Percentiles rank a stretch among this genome's conserved stretches.
These are phyloP conservation scores for Lepus timidus DNA, from an alignment of 2,113 vertebrate genomes.

Conservation along the genomic window DNA sequence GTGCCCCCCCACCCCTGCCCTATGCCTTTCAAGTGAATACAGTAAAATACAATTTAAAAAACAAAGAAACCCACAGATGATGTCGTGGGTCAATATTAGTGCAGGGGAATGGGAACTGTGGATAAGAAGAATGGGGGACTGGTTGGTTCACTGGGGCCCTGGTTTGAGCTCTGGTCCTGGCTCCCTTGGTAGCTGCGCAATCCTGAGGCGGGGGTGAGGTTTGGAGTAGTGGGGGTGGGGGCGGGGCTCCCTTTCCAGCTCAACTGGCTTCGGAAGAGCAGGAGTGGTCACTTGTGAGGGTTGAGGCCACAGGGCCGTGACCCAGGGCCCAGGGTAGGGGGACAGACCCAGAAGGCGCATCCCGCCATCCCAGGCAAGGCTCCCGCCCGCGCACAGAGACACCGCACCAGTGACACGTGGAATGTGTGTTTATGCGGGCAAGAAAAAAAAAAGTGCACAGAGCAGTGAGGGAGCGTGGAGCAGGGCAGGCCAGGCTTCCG, in stretches of 20 bases:
- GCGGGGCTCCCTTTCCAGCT: neutral
- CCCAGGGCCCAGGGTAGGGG: neutral
- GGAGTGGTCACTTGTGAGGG: neutral
- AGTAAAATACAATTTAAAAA: too few species aligned
- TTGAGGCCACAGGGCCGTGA: neutral
- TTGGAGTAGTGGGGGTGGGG: too few species aligned
- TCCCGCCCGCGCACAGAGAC: neutral
- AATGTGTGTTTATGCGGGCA: conserved; percentile 76
- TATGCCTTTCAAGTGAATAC: too few species aligned
- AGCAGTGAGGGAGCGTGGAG: conserved; percentile 2
- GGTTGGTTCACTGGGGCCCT: neutral
- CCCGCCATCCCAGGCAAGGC: neutral
- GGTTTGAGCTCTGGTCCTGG: neutral
- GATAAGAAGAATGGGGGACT: neutral
- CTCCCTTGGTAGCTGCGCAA: neutral
- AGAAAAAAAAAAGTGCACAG: conserved; percentile 74
- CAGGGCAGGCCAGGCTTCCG: neutral
- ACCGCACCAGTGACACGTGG: conserved; percentile 2
- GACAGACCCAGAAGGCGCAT: neutral
- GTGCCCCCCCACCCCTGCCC: too few species aligned
- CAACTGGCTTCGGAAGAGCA: neutral
- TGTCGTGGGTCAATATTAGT: neutral
- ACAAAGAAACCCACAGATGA: neutral
- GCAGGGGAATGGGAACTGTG: neutral
- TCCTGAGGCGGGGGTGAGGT: neutral